Evolutionary conservation across 2,113 vertebrate genomes (phyloP).

Genomic region (Scatophagus argus): DNA sequence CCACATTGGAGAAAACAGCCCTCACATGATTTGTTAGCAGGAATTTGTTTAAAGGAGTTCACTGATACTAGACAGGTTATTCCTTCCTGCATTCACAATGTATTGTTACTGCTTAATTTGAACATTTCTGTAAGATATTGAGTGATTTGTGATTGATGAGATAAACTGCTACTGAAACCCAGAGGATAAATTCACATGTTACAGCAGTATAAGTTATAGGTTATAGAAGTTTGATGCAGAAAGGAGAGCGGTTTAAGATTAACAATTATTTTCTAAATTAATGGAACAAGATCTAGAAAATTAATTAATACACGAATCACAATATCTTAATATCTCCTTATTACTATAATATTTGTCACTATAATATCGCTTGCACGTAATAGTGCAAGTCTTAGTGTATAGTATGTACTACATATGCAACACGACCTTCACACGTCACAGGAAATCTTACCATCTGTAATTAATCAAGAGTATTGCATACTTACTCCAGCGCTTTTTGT

Average conservation of each 20-base stretch:
- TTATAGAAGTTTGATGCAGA: neutral
- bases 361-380: too few species aligned
- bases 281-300: neutral
- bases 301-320: neutral
- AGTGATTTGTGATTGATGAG: constrained; percentile 45
- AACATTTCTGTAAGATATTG: neutral
- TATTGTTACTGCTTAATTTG: neutral
- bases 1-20: constrained; percentile 24
- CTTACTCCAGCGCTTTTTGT: neutral
- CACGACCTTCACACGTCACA: neutral
- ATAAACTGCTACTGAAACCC: constrained; percentile 39
- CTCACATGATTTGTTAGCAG: neutral
- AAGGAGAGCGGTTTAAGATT: neutral
- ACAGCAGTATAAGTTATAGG: constrained; percentile 4
- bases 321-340: too few species aligned
- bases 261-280: too few species aligned
- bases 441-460: constrained; percentile 11
- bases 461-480: constrained; percentile 2
- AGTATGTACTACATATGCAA: neutral
- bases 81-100: neutral
- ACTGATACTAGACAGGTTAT: neutral
- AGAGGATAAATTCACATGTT: constrained; percentile 24
- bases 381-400: too few species aligned
- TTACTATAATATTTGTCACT: too few species aligned
- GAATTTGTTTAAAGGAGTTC: neutral